Evolutionary conservation across 2,113 vertebrate genomes (phyloP).

Genomic region (Calypte anna): DNA sequence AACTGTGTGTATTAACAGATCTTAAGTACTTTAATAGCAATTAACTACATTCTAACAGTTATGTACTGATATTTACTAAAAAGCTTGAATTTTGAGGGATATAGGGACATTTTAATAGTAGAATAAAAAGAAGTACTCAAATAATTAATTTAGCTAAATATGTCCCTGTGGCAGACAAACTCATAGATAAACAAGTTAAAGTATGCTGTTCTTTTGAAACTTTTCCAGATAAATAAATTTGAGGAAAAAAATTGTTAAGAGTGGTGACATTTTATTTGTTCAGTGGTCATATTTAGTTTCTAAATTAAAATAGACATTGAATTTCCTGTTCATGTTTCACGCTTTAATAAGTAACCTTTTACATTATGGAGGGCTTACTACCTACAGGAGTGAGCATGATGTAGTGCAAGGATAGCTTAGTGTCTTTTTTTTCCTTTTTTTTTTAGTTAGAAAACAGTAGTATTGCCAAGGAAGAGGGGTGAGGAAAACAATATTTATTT

Average conservation of each 20-base stretch:
- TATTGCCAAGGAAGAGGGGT: background rate
- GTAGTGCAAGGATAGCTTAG: background rate
- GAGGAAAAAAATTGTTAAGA: background rate
- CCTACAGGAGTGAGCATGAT: background rate
- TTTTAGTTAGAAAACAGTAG: background rate
- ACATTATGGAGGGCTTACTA: background rate
- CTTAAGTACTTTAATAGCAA: background rate
- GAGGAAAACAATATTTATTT: background rate
- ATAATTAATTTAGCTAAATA: background rate
- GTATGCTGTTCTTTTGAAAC: background rate
- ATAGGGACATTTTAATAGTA: background rate
- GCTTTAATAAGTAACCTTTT: background rate
- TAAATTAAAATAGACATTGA: background rate
- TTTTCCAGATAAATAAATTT: background rate
- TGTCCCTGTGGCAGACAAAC: background rate
- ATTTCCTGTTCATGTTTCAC: background rate
- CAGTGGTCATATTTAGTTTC: background rate
- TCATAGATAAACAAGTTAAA: background rate
- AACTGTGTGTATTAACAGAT: background rate
- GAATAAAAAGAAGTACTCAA: background rate
- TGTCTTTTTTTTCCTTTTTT: background rate
- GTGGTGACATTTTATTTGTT: background rate
- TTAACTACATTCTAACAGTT: background rate
- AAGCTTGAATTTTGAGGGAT: background rate
- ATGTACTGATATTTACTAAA: background rate